Base-by-base conservation (phyloP, 2,113 vertebrate species). In the Coracopsis vasa region DNA sequence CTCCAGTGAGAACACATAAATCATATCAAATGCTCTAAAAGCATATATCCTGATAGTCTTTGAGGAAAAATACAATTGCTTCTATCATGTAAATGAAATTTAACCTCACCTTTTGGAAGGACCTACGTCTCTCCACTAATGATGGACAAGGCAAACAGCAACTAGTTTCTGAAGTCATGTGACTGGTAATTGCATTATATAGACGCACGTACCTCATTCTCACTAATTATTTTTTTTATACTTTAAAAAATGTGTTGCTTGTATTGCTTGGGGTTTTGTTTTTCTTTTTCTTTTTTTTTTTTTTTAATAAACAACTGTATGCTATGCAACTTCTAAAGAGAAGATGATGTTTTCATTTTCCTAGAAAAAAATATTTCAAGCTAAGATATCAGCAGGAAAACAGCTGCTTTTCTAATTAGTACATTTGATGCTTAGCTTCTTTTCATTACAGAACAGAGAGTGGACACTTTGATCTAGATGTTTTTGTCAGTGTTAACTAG, bases 401-500 rank as follows among this genome's bases (percentile, higher is more conserved):
- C 72, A 92, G 37, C 60, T 83, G 67, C 35, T 84, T 96, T 86
- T 80, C 42, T 94, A 83, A 96, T 92, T 86, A 92, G 82, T 86
- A 66, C 41, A 77, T 90, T 92, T 41, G 85, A 92, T 86, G 62
- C 83, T 78, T 84, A 92, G 33, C 37, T 83, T 94, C 39, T 93
- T 93, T 83, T 88, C 80, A 92, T 90, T 94, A 70, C 27, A 70
- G 64, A 51, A 70, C 37, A 90, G 73, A 54, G 51, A 80, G 28
- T 9, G 64, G 54, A 74, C 71, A 78, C 72, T 94, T 93, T 94
- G 67, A 88, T 95, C 72, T 86, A 79, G 24, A 73, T 31, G 3
- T 58, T 93, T 85, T 67, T 92, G 69, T 80, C 41, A 37, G 20
- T 72, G 66, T 66, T 90, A 90, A 64, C 62, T 65, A 93, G 71